Evolutionary conservation across 1,140 invertebrate genomes (phyloP), one percentile per base, ranked within the genome.

Genomic region (Leptinotarsa defecta): DNA sequence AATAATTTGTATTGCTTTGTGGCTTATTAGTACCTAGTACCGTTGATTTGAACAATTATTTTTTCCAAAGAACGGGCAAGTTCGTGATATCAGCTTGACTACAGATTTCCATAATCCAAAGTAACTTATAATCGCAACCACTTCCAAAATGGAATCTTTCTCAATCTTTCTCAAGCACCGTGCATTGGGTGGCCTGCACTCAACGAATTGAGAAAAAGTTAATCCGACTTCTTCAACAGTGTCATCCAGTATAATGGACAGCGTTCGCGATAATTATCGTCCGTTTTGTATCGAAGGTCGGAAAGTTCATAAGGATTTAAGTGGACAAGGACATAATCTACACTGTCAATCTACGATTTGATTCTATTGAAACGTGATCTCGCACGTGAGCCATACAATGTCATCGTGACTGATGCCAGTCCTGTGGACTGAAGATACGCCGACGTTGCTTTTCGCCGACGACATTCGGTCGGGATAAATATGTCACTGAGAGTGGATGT

Each of bases 331-430:
- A 71, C 69, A 71, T 71, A 71, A 71, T 71, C 69, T 71, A 71
- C 20, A 2, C 69, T 71, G 69, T 71, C 69, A 71, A 71, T 71
- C 69, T 49, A 48, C 43, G 69, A 71, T 71, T 71, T 20, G 69
- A 71, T 48, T 71, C 27, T 19, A 52, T 22, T 48, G 69, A 71
- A 71, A 71, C 69, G 69, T 71, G 69, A 71, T 71, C 69, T 71
- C 69, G 69, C 69, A 71, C 69, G 69, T 71, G 69, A 71, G 69
- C 69, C 49, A 52, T 48, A 71, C 69, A 71, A 71, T 71, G 48
- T 71, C 69, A 34, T 71, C 69, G 69, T 71, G 69, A 71, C 69
- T 71, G 69, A 71, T 52, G 69, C 69, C n/a, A 71, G n/a, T 71
- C 69, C 49, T 57, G 20, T 4, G 13, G 24, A 20, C n/a, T 71